These are phyloP conservation scores for Exocentrus adspersus DNA, from an alignment of 2,888 invertebrate genomes.

Conservation along the genomic window DNA sequence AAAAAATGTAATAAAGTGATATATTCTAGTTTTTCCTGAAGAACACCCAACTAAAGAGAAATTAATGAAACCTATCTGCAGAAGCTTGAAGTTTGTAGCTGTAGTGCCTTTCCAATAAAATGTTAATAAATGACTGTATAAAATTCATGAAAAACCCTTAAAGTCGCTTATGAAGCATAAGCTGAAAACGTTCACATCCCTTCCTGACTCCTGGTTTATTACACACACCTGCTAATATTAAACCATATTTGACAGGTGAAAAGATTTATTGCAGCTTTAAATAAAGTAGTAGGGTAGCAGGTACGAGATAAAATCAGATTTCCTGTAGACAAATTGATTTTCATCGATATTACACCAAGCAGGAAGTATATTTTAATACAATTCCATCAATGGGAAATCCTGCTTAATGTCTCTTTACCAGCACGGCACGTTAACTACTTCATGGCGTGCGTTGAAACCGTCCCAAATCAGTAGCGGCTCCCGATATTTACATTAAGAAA, in stretches of 20 bases:
- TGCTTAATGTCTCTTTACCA: not conserved
- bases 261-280: slow-evolving; percentile 9
- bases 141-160: too few species aligned
- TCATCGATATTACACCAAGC: not conserved
- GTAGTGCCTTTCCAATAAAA: too few species aligned
- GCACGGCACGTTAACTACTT: not conserved
- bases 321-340: slow-evolving; percentile 25
- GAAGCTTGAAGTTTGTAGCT: too few species aligned
- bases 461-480: not conserved
- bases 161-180: too few species aligned
- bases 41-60: too few species aligned
- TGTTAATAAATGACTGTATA: too few species aligned
- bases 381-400: slow-evolving; percentile 6
- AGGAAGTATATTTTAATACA: slow-evolving; percentile 19
- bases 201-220: too few species aligned
- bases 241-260: slow-evolving; percentile 1
- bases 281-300: not conserved
- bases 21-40: too few species aligned
- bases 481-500: not conserved
- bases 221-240: too few species aligned
- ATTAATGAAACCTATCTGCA: too few species aligned
- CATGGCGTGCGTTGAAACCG: not conserved
- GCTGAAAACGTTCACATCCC: too few species aligned
- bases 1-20: too few species aligned
- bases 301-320: slow-evolving; percentile 21